Base-by-base conservation (phyloP, 2,113 vertebrate species). In the Nothobranchius furzeri region DNA sequence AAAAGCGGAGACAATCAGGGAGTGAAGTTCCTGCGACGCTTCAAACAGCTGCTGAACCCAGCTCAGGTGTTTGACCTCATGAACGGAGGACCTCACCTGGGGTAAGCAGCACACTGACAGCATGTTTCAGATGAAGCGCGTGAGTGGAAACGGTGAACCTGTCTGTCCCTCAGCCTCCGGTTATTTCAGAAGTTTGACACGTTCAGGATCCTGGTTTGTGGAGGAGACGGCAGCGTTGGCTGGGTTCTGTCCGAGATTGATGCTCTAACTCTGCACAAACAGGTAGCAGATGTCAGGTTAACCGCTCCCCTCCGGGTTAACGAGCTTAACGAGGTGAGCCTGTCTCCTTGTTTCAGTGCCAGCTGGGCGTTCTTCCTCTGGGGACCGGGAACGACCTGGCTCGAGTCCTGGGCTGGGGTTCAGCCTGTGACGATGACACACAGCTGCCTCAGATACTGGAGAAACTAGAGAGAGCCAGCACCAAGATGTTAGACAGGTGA, bases 181-280 rank as follows among this genome's bases (percentile, higher is more conserved):
- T 82, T 99, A 60, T 99, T 99, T 89, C 98, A 99, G 93, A 99
- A 96, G 89, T 99, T 99, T 45, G 96, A 98, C 79, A 99, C 97
- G 0, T 99, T 99, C 89, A 94, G 97, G 78, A 99, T 99, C 86
- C 90, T 99, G 67, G 98, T 99, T 58, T 99, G 98, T 49, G 98
- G 98, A 45, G 98, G 98, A 20, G 98, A 99, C 0, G 98, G 98
- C 78, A 99, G 98, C 20, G 98, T 99, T 8, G 97, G 98, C 64
- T 99, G 98, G 98, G 98, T 99, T 47, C 94, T 99, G 58, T 99
- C 98, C 0, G 98, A 99, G 91, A 99, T 99, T 0, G 98, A 99
- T 43, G 87, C 93, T 45, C 95, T 99, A 61, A 98, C 90, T 51
- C 94, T 99, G 60, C 97, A 99, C 88, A 99, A 98, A 83, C 97